Base-by-base conservation (phyloP, 2,888 invertebrate species). In the Cryptus viduatorius region DNA sequence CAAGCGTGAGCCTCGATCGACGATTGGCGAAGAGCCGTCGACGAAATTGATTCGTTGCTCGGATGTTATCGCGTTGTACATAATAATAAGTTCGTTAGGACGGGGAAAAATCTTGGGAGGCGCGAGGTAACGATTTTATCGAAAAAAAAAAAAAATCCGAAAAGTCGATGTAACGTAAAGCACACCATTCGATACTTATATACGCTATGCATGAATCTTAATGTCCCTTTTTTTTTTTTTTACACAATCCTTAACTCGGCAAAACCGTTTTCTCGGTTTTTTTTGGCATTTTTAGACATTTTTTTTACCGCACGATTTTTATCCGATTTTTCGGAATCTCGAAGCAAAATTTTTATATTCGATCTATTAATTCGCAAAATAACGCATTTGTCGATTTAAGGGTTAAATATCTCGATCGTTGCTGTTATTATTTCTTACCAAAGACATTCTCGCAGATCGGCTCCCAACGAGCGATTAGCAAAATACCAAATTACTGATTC, bases 401-500 rank as follows among this genome's bases (percentile, higher is more conserved):
- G 53, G 53, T 56, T 44, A 19, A 56, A 50, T 56, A 37, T 77
- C 29, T 46, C 46, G 68, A 46, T 65, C 67, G 46, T 80, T 72
- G 29, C 78, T 68, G 42, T 76, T 71, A 61, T 84, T 75, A 64
- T 83, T 81, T 64, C 80, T 84, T 59, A 79, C 84, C 83, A 85
- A 85, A 85, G 83, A 81, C 77, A 84, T 82, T 72, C 75, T 78
- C 81, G 72, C 79, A 75, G 19, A 50, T 44, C 80, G 69, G 71
- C 68, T 79, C 42, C 59, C 46, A 67, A 67, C 48, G 80, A 80
- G 53, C 56, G 67, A 75, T 42, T 72, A 79, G 64, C 73, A 77
- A 69, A 46, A 85, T 86, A 86, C 79, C 86, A 84, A 86, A 87
- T 86, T 85, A 46, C 48, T 37, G 67, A 78, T 73, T 82, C 56